These are phyloP conservation scores for Felis chaus DNA, from an alignment of 2,113 vertebrate genomes.

Conservation along the genomic window DNA sequence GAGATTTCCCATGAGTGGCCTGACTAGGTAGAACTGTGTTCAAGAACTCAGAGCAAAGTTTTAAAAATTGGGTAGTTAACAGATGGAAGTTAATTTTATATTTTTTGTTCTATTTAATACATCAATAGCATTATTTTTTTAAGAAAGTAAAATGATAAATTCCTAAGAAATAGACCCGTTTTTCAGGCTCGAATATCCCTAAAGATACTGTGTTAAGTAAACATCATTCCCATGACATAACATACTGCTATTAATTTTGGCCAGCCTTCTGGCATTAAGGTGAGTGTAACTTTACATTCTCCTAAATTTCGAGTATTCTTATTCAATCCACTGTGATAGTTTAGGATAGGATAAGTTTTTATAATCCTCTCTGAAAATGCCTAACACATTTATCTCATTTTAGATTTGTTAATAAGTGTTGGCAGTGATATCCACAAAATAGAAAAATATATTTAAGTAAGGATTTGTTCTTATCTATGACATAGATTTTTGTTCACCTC, in stretches of 20 bases:
- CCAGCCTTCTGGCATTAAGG: neutral
- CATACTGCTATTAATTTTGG: conserved; percentile 55
- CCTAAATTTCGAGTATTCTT: neutral
- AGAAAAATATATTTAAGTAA: neutral
- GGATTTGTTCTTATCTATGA: neutral
- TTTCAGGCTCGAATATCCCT: conserved; percentile 36
- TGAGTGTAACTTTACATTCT: neutral
- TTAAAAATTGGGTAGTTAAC: neutral
- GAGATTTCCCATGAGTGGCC: neutral
- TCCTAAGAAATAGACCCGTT: neutral
- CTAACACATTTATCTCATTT: neutral
- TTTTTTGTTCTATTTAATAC: neutral
- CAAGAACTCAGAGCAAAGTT: neutral
- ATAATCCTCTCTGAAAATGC: neutral
- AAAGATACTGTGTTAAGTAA: neutral
- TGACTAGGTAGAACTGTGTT: neutral
- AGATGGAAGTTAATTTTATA: neutral
- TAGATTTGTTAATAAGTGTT: neutral
- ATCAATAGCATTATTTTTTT: neutral
- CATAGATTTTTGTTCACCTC: neutral
- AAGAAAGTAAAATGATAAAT: neutral
- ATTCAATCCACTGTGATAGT: neutral
- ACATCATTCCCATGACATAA: neutral
- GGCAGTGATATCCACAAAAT: neutral
- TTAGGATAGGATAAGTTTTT: neutral